Conservation (phyloP, 2,888 invertebrate species). For the Mechanitis messenoides region DNA sequence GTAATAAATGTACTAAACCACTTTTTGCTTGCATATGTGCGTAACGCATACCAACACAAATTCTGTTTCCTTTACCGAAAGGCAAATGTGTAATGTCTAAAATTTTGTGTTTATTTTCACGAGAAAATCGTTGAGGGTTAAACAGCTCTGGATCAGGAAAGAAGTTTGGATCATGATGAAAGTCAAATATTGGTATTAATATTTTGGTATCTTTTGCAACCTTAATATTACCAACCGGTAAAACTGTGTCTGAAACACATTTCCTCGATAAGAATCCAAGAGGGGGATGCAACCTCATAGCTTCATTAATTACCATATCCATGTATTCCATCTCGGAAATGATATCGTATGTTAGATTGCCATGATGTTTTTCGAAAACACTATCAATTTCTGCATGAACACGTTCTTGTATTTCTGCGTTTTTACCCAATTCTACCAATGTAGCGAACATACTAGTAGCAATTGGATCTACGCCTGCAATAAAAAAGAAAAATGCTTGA, state of each 20-base stretch:
- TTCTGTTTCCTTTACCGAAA: constrained; percentile 62
- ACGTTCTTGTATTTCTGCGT: constrained; percentile 43
- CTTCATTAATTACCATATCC: constrained; percentile 47
- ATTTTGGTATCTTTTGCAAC: constrained; percentile 47
- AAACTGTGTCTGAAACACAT: constrained; percentile 40
- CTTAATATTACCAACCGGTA: constrained; percentile 49
- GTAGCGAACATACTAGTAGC: constrained; percentile 45
- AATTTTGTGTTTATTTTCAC: constrained; percentile 36
- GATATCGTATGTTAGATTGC: constrained; percentile 41
- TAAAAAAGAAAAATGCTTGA: constrained; percentile 56
- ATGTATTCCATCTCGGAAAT: constrained; percentile 46
- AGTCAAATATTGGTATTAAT: constrained; percentile 42
- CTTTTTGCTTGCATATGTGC: constrained; percentile 39
- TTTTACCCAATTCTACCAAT: constrained; percentile 46
- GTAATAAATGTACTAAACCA: constrained; percentile 41
- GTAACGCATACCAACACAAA: constrained; percentile 58
- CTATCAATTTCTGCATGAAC: constrained; percentile 51
- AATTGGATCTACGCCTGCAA: constrained; percentile 56
- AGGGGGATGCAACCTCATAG: constrained; percentile 46
- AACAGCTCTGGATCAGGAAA: constrained; percentile 60
- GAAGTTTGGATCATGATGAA: constrained; percentile 57
- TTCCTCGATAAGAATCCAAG: constrained; percentile 41
- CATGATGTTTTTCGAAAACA: constrained; percentile 35
- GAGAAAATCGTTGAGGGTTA: constrained; percentile 55
- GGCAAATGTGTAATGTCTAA: constrained; percentile 49